Conservation (phyloP, 2,797 vertebrate genomes). For the Epinephelus coioides region DNA sequence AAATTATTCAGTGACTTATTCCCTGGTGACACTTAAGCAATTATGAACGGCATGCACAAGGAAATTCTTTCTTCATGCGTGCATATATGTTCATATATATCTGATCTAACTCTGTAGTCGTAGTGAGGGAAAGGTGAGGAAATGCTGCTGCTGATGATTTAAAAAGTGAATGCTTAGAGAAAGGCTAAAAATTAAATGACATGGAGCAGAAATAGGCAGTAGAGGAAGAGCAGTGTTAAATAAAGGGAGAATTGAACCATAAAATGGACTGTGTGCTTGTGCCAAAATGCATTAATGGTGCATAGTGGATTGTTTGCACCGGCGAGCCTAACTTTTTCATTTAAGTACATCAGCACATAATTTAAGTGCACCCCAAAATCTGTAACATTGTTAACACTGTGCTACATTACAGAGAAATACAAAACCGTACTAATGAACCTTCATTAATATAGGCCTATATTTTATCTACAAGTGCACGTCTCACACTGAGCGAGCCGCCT, state of each 20-base stretch:
- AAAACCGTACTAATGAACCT: no score
- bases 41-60: conserved; percentile 1
- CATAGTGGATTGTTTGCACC: not conserved
- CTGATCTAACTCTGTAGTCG: not conserved
- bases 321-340: not conserved
- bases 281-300: conserved; percentile 20
- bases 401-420: no score
- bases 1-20: conserved; percentile 19
- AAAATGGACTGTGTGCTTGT: conserved; percentile 29
- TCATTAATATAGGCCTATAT: no score
- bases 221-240: not conserved
- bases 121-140: conserved; percentile 11
- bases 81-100: not conserved
- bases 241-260: conserved; percentile 34
- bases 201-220: conserved; percentile 1
- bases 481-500: no score
- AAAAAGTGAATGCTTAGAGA: conserved; percentile 16
- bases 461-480: no score
- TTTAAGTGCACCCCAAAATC: no score
- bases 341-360: no score
- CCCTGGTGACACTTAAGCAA: conserved; percentile 18
- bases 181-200: conserved; percentile 17
- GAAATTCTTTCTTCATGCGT: conserved; percentile 2
- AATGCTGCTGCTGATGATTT: conserved; percentile 43
- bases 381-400: no score